A percentile compares a stretch with the other conserved stretches of the same genome.
These are phyloP conservation scores for Poecilus cupreus DNA, from an alignment of 2,888 invertebrate species.

Conservation along the genomic window DNA sequence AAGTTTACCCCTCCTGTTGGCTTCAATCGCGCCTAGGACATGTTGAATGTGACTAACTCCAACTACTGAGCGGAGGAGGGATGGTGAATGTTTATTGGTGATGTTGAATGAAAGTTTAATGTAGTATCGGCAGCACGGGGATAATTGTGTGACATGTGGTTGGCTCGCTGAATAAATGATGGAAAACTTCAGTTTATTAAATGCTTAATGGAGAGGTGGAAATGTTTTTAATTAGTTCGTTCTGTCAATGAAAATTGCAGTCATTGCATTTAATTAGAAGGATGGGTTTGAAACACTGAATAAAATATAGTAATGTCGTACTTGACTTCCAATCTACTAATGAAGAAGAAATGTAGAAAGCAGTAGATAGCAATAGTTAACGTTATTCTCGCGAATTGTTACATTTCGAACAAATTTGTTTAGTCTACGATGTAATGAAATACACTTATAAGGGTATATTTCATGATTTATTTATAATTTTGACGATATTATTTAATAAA, in stretches of 20 bases:
- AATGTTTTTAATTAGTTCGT: not conserved
- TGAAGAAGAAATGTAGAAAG: no score
- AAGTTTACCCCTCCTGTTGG: not conserved
- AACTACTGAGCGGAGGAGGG: not conserved
- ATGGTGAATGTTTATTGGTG: not conserved
- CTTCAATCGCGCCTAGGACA: no score
- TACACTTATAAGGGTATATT: no score
- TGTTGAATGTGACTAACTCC: no score
- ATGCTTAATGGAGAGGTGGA: conserved; percentile 7
- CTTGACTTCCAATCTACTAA: no score
- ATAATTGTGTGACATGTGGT: conserved; percentile 29
- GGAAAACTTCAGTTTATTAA: conserved; percentile 30
- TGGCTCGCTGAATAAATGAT: conserved; percentile 18
- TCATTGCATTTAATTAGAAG: not conserved
- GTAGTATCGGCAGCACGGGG: conserved; percentile 1
- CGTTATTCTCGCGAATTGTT: no score
- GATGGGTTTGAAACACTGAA: not conserved
- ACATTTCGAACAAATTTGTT: no score
- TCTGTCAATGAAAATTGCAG: not conserved
- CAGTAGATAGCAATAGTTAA: no score
- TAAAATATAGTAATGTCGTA: no score
- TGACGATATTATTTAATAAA: no score
- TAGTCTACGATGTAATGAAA: no score
- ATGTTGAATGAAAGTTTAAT: conserved; percentile 23
- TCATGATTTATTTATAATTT: no score